Base-by-base conservation (phyloP, 1,140 invertebrate species). In the Pissodes strobi region DNA sequence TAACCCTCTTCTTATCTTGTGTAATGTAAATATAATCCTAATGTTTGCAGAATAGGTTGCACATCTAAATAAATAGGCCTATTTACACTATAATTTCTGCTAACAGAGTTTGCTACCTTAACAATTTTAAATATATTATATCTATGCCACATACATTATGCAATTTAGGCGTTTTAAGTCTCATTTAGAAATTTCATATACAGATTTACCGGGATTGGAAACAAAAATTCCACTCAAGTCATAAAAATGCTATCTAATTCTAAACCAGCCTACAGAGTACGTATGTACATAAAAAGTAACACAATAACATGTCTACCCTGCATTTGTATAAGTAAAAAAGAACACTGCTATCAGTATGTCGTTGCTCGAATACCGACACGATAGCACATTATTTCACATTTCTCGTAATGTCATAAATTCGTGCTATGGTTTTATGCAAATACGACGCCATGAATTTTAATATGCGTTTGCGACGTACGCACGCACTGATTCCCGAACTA, bases 311-410 rank as follows among this genome's bases (percentile, higher is more conserved):
- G 51, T 34, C 41, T 39, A 22, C 9, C n/a, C 18, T 10, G 43
- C 39, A 55, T 64, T 56, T 45, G 51, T 64, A 25, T 10, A 15
- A 25, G 21, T 23, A 51, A 49, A 64, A 64, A 45, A 56, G 25
- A 19, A 15, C 17, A 17, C 17, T 38, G 61, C 49, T 64, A 64
- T 64, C 51, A 64, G 61, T 55, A 37, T 12, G 49, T 56, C 39
- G 51, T 64, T 55, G 61, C 46, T 46, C 43, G 61, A 64, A 64
- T 64, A 64, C 61, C 52, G 51, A 55, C 61, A 64, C 61, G 61
- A 64, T 56, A 64, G 25, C 46, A n/a, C 46, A 52, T 52, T 61
- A 41, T 51, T 51, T 61, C 48, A 52, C 48, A 48, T 64, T 55
- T 56, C 49, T 56, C 18, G 39, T 46, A 64, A 64, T 64, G 61